Evolutionary conservation across 37 sponge, comb jelly and placozoan genomes (phyloP), one percentile per base, ranked within the genome.

Genomic region (Geodia barretti): DNA sequence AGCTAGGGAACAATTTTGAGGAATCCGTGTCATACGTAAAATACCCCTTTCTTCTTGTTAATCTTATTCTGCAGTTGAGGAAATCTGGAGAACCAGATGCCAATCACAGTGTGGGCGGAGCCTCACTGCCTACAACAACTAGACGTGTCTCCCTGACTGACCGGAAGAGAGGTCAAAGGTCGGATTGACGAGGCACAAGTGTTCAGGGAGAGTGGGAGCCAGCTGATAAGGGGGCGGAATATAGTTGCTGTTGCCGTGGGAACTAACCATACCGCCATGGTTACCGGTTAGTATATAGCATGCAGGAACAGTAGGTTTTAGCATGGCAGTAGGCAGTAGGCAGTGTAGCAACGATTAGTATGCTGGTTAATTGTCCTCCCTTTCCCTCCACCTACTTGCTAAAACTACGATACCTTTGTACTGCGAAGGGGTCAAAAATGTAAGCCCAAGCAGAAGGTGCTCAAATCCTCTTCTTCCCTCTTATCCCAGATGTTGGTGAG

Each of bases 201-300:
- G 5, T 83, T 83, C 35, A 73, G 35, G 4, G 64, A 24, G 35
- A 33, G 34, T 42, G 83, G 75, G 36, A 71, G 73, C 20, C 39
- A 54, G 34, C 37, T 83, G 39, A 19, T 86, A 4, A 43, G 58
- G 7, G 25, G 17, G 8, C 28, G 61, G 72, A 76, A 32, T 2
- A 59, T 92, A 21, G 28, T 26, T 11, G 21, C 64, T n/a, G 80
- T 60, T 0, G 39, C 92, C 14, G 39, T 67, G 30, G 92, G 92
- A 28, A 78, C 77, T 41, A 77, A 77, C 59, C 92, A 92, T 72
- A 79, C 81, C 1, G 92, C 92, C 8, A 9, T 91, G 14, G 33
- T 91, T 9, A 91, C 89, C 67, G 84, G 92, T 87, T 25, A 11
- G 73, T 5, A n/a, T n/a, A n/a, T n/a, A n/a, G n/a, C n/a, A n/a